Base-by-base conservation (phyloP, 64 coral and sea anemone species). In the Montipora efflorescens region DNA sequence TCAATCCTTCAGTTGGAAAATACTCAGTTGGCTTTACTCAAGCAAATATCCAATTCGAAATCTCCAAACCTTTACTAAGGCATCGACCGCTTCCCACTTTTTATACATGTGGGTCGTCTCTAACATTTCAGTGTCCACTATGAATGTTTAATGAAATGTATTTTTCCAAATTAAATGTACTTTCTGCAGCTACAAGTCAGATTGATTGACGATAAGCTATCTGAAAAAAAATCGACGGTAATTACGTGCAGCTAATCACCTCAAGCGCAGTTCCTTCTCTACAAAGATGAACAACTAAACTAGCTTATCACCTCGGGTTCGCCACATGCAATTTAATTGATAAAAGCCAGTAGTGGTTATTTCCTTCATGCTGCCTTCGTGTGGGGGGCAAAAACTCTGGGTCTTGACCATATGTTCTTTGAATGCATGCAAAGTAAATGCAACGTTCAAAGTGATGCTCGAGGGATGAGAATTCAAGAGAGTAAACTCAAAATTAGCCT, bases 131-230 rank as follows among this genome's bases (percentile, higher is more conserved):
- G 72, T 86, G 66, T 11, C 66, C 46, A 70, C 19, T 71, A 64
- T 73, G 71, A 16, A 10, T 19, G 16, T 72, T 86, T 86, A 86
- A 86, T 86, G 66, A 86, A 86, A 64, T 86, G 53, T 86, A 49
- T 69, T 48, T 86, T 71, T 70, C 82, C 22, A 86, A 86, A 86
- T 86, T 72, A 86, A 72, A 50, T 86, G 70, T 86, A 71, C 82
- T 64, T 43, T 8, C 53, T 51, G 28, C 68, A 23, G 82, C 19
- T 71, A 71, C 20, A 51, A 16, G 44, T 52, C 14, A n/a, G 14
- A 5, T 84, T 71, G 62, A 71, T 50, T 71, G 82, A 71, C 16
- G 66, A 12, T 11, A 49, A 72, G 66, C 36, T 64, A n/a, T 50
- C 36, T 13, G 66, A 70, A 86, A 7, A 11, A 22, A 86, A 70